phyloP scores from a whole-genome alignment of 2,797 vertebrate genomes.

The Cossypha caffra region DNA sequence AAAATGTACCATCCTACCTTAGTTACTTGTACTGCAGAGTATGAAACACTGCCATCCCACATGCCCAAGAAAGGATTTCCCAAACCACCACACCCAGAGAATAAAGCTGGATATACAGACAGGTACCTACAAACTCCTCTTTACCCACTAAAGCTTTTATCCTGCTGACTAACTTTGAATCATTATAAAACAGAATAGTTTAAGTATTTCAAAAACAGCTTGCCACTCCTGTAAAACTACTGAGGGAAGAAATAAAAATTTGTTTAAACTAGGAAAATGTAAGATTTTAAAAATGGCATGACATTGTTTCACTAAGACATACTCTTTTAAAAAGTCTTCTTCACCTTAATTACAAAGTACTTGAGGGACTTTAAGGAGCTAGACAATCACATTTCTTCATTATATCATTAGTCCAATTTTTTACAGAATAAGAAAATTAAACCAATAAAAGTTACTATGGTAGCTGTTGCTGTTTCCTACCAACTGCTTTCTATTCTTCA shows the following conservation, averaged over 20 bases:
- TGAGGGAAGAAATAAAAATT: neutral
- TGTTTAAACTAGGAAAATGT: neutral
- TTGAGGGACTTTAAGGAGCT: neutral
- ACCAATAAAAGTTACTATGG: neutral
- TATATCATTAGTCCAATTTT: neutral
- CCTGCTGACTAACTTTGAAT: neutral
- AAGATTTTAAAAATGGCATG: rapidly evolving
- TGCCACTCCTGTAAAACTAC: neutral
- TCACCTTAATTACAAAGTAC: neutral
- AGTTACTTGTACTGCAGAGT: neutral
- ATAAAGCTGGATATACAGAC: neutral
- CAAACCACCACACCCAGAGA: neutral
- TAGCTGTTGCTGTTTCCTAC: neutral
- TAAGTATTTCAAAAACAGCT: neutral
- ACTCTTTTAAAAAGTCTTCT: rapidly evolving
- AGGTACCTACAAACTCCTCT: neutral
- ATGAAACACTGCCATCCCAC: rapidly evolving
- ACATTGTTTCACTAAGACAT: neutral
- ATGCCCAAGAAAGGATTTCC: neutral
- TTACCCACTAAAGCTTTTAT: neutral
- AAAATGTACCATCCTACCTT: neutral
- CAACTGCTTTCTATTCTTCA: neutral
- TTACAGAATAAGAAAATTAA: neutral
- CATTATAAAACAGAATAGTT: neutral
- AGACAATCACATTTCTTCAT: neutral